phyloP scores from a whole-genome alignment of 1,140 invertebrate species.

The Penaeus chinensis region DNA sequence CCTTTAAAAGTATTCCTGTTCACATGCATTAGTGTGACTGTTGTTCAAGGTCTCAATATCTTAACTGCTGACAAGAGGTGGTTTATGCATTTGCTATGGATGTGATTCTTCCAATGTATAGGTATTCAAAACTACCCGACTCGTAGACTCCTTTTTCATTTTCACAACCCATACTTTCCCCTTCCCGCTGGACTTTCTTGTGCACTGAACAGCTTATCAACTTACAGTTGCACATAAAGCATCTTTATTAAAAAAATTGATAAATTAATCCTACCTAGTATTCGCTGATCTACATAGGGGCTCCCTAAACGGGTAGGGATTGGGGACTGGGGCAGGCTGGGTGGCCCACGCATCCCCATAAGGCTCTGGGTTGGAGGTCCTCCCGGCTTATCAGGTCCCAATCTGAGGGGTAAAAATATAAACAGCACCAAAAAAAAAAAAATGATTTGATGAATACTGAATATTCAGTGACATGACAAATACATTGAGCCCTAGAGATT shows the following conservation, averaged over 20 bases:
- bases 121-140: too few relatives aligned
- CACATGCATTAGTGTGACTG: too few relatives aligned
- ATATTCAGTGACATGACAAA: not conserved
- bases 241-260: not conserved
- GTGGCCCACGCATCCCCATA: slow-evolving; percentile 39
- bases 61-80: too few relatives aligned
- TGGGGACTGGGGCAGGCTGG: slow-evolving; percentile 42
- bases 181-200: too few relatives aligned
- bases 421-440: not conserved
- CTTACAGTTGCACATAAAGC: too few relatives aligned
- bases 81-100: too few relatives aligned
- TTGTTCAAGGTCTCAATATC: too few relatives aligned
- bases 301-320: slow-evolving; percentile 37
- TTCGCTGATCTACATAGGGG: slow-evolving; percentile 39
- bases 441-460: not conserved
- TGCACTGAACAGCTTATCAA: too few relatives aligned
- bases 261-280: slow-evolving; percentile 33
- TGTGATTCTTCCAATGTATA: too few relatives aligned
- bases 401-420: slow-evolving; percentile 8
- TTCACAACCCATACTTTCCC: too few relatives aligned
- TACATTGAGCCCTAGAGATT: slow-evolving; percentile 67
- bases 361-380: slow-evolving; percentile 49
- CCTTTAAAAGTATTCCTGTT: too few relatives aligned
- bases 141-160: too few relatives aligned
- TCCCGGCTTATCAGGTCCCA: slow-evolving; percentile 49